These are phyloP conservation scores for Centropristis striata DNA, from an alignment of 2,113 vertebrate species.

Conservation along the genomic window DNA sequence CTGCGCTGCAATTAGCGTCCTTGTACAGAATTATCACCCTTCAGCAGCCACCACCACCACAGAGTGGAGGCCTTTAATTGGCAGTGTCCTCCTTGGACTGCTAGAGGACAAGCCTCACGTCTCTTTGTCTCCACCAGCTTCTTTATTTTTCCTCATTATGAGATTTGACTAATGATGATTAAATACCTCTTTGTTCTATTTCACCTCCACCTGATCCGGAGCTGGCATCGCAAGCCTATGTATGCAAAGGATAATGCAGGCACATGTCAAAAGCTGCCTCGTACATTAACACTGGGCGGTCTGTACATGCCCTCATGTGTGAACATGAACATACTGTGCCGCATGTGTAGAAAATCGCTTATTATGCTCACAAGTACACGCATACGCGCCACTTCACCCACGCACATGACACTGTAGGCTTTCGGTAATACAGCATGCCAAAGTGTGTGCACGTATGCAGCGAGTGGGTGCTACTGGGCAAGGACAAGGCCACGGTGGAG, in stretches of 20 bases:
- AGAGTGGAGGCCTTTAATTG: conserved; percentile 67
- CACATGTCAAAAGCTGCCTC: conserved; percentile 31
- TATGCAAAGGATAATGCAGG: neutral
- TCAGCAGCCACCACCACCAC: conserved; percentile 43
- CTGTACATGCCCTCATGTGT: conserved; percentile 33
- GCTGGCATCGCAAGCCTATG: conserved; percentile 19
- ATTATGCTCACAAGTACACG: conserved; percentile 63
- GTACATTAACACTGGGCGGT: conserved; percentile 6
- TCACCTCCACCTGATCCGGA: conserved; percentile 25
- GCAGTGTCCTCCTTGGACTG: conserved; percentile 56
- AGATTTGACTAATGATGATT: conserved; percentile 53
- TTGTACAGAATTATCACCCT: conserved; percentile 75
- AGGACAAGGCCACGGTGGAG: conserved; percentile 59
- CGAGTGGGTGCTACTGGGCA: conserved; percentile 70
- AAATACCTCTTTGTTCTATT: conserved; percentile 36
- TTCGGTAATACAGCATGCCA: conserved; percentile 42
- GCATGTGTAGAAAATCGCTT: conserved; percentile 50
- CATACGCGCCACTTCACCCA: conserved; percentile 69
- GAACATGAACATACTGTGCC: conserved; percentile 55
- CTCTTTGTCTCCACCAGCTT: conserved; percentile 37
- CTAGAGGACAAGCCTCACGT: conserved; percentile 33
- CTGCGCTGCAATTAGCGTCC: conserved; percentile 75
- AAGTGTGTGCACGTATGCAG: conserved; percentile 60
- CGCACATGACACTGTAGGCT: conserved; percentile 67
- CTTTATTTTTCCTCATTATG: conserved; percentile 12